A percentile compares a stretch with the other conserved stretches of the same genome.
phyloP scores from a whole-genome alignment of 2,888 invertebrate genomes.

The Nysson spinosus region DNA sequence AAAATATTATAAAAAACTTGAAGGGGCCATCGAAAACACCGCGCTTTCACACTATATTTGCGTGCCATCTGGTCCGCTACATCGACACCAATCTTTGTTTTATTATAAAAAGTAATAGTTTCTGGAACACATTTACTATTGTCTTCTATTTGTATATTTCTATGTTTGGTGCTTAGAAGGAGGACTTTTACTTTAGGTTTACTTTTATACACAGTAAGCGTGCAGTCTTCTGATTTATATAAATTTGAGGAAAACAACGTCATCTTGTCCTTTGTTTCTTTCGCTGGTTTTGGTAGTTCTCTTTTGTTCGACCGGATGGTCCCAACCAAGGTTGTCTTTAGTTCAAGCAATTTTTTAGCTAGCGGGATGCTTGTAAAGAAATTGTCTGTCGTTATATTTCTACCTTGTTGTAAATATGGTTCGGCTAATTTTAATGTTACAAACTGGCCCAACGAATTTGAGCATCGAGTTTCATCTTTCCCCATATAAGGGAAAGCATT shows the following conservation, averaged over 20 bases:
- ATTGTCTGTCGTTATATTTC: constrained; percentile 23
- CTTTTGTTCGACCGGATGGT: constrained; percentile 21
- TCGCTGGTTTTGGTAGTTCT: constrained; percentile 21
- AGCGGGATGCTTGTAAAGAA: constrained; percentile 26
- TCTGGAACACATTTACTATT: constrained; percentile 3
- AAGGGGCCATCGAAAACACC: constrained; percentile 22
- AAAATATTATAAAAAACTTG: constrained; percentile 23
- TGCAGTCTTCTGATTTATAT: constrained; percentile 12
- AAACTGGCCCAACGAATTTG: constrained; percentile 5
- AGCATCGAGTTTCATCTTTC: constrained; percentile 14
- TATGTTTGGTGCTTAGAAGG: constrained; percentile 17
- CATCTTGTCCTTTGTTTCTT: too few relatives aligned
- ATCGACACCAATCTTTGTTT: too few relatives aligned
- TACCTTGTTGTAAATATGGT: constrained; percentile 3
- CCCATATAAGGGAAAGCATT: constrained; percentile 10
- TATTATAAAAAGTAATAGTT: too few relatives aligned
- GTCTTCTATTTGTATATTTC: constrained; percentile 7
- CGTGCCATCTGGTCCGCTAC: constrained; percentile 13
- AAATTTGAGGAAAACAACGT: constrained; percentile 1
- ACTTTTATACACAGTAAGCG: constrained; percentile 10
- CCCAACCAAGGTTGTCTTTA: constrained; percentile 18
- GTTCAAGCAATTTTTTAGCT: constrained; percentile 13
- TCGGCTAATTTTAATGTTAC: constrained; percentile 8
- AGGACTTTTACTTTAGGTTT: constrained; percentile 15
- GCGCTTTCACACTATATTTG: constrained; percentile 21